A percentile compares a stretch with the other conserved stretches of the same genome.
phyloP scores from a whole-genome alignment of 2,888 invertebrate genomes.

The Geotrupes spiniger region DNA sequence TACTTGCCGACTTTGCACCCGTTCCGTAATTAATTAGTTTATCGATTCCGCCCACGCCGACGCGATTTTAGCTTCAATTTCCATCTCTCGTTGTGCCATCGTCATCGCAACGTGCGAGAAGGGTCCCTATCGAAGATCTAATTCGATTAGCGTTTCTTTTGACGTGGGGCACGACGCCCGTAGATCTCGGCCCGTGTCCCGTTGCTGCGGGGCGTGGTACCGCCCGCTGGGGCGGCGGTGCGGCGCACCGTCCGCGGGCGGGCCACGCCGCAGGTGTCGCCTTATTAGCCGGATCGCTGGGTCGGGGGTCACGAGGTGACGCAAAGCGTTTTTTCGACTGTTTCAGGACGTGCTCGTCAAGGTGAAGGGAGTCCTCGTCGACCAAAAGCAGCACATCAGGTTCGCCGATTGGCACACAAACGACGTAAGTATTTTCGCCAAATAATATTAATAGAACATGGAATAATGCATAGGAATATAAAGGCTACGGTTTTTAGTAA shows the following conservation, averaged over 20 bases:
- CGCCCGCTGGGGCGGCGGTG: conserved; percentile 35
- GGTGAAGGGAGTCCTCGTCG: conserved; percentile 77
- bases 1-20: too few species aligned
- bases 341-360: conserved; percentile 82
- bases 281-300: conserved; percentile 32
- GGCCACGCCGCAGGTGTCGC: conserved; percentile 37
- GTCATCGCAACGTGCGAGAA: too few species aligned
- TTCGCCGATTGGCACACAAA: conserved; percentile 91
- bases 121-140: conserved; percentile 7
- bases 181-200: conserved; percentile 13
- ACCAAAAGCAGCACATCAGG: conserved; percentile 90
- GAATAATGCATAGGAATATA: too few species aligned
- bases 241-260: conserved; percentile 33
- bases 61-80: too few species aligned
- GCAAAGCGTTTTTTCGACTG: background rate
- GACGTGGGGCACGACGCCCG: conserved; percentile 10
- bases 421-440: conserved; percentile 72
- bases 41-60: too few species aligned
- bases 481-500: too few species aligned
- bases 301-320: conserved; percentile 2
- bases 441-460: too few species aligned
- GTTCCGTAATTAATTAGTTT: too few species aligned
- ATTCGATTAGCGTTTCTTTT: conserved; percentile 27
- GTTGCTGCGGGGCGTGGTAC: conserved; percentile 35
- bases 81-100: too few species aligned